These are phyloP conservation scores for Aplysia californica DNA, from an alignment of 1,140 invertebrate genomes.

Conservation along the genomic window DNA sequence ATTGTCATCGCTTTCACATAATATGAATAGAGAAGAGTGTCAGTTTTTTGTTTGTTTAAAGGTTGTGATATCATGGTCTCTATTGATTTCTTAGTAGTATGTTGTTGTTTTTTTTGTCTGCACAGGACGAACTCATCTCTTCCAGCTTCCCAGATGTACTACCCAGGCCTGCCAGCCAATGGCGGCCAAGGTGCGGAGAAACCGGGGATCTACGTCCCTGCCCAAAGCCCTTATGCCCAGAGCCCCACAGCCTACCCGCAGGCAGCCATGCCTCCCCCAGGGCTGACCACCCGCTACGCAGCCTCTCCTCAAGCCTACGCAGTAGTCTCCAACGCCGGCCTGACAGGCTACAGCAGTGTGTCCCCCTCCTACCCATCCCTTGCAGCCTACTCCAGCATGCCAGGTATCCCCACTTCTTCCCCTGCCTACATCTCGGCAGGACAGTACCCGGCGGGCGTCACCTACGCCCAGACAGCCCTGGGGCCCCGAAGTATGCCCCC, in stretches of 20 bases:
- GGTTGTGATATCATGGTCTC: no score
- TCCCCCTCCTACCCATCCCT: slow-evolving; percentile 8
- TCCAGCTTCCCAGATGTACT: slow-evolving; percentile 26
- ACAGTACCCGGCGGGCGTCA: slow-evolving; percentile 13
- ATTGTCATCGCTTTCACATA: no score
- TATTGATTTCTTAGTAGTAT: no score
- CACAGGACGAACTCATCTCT: no score
- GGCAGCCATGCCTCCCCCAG: not conserved
- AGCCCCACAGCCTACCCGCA: slow-evolving; percentile 4
- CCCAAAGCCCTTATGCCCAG: not conserved
- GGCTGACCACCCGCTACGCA: not conserved
- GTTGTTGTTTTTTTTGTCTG: no score
- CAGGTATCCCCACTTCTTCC: slow-evolving; percentile 17
- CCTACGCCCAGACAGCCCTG: slow-evolving; percentile 9
- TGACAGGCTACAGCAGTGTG: slow-evolving; percentile 1
- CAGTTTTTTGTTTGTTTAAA: no score
- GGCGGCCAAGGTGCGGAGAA: slow-evolving; percentile 1
- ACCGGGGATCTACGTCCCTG: slow-evolving; percentile 12
- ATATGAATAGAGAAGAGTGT: no score
- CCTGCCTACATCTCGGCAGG: slow-evolving; percentile 21
- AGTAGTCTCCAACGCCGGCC: slow-evolving; percentile 13
- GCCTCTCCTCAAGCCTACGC: slow-evolving; percentile 16
- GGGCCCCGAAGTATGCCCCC: not conserved
- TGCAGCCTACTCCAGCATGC: slow-evolving; percentile 9
- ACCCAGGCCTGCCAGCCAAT: slow-evolving; percentile 10